These are phyloP conservation scores for Eumerus sabulonum DNA, from an alignment of 2,888 invertebrate species.

Conservation along the genomic window DNA sequence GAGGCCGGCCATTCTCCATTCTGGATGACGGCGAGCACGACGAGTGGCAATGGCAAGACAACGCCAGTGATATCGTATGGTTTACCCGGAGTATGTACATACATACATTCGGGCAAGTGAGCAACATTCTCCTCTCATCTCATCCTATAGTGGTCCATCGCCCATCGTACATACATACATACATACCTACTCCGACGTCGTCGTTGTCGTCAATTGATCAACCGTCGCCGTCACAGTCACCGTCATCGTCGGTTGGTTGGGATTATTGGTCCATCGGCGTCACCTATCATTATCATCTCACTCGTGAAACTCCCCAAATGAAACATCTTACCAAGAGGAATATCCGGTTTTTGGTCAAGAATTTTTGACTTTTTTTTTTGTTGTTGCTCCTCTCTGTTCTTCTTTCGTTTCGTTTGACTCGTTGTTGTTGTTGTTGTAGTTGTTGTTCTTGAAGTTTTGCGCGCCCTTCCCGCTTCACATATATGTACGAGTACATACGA, in stretches of 20 bases:
- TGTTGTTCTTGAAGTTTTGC: conserved; percentile 50
- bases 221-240: too few relatives aligned
- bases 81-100: too few relatives aligned
- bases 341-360: conserved; percentile 67
- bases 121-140: conserved; percentile 4
- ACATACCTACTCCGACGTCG: too few relatives aligned
- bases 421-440: conserved; percentile 19
- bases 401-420: conserved; percentile 17
- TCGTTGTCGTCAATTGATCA: too few relatives aligned
- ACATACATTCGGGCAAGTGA: conserved; percentile 34
- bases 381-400: too few relatives aligned
- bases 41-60: too few relatives aligned
- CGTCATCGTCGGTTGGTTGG: neutral
- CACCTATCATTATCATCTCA: conserved; percentile 62
- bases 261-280: neutral
- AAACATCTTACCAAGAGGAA: conserved; percentile 61
- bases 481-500: conserved; percentile 27
- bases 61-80: too few relatives aligned
- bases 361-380: conserved; percentile 53
- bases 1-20: conserved; percentile 54
- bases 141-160: conserved; percentile 15
- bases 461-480: conserved; percentile 42
- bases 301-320: conserved; percentile 58
- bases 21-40: conserved; percentile 49
- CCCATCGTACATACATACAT: too few relatives aligned